These are phyloP conservation scores for Aphidius ervi DNA, from an alignment of 1,140 invertebrate genomes.

Conservation along the genomic window DNA sequence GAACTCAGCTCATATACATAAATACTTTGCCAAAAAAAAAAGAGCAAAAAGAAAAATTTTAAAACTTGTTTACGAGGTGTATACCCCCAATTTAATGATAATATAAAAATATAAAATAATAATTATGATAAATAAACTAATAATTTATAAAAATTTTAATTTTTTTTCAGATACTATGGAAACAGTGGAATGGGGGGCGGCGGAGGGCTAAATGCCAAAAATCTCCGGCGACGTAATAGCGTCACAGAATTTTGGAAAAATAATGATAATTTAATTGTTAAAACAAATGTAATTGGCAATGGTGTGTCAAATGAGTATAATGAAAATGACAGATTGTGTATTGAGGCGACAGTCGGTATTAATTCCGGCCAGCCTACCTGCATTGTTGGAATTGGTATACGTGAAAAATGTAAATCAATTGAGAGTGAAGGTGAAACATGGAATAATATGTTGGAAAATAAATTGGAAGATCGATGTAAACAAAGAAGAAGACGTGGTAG, in stretches of 20 bases:
- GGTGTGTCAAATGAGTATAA: conserved; percentile 25
- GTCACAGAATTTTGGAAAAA: conserved; percentile 29
- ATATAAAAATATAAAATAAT: too few species aligned
- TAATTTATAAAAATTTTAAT: too few species aligned
- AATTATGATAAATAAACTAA: too few species aligned
- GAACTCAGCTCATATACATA: too few species aligned
- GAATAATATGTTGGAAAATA: conserved; percentile 1
- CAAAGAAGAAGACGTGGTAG: conserved; percentile 28
- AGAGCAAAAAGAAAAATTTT: too few species aligned
- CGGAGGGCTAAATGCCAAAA: conserved; percentile 54
- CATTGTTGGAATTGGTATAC: conserved; percentile 27
- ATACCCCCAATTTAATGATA: too few species aligned
- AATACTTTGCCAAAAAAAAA: too few species aligned
- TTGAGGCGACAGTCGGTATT: conserved; percentile 29
- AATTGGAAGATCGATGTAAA: conserved; percentile 26
- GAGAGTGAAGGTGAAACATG: conserved; percentile 1
- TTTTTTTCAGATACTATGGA: conserved; percentile 49
- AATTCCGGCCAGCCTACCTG: conserved; percentile 50
- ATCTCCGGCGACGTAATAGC: conserved; percentile 48
- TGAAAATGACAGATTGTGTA: conserved; percentile 23
- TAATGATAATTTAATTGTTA: neutral
- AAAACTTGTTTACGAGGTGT: too few species aligned
- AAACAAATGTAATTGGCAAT: conserved; percentile 16
- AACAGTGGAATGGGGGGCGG: conserved; percentile 53
- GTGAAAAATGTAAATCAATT: conserved; percentile 19